phyloP scores from a whole-genome alignment of 2,888 invertebrate species.

The Litoditis marina region DNA sequence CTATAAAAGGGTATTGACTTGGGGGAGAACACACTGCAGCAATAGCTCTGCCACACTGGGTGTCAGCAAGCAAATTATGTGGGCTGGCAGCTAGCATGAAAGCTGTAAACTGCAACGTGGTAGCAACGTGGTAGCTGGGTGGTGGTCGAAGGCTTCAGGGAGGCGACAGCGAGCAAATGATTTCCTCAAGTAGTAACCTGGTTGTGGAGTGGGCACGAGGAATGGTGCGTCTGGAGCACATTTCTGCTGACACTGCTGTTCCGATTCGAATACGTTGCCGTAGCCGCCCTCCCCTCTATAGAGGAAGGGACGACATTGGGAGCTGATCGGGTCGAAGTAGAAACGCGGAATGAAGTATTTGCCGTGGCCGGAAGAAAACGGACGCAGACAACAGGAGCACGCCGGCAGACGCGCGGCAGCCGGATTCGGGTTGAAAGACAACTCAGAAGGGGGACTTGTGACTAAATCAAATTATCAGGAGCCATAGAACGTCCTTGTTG shows the following conservation, averaged over 20 bases:
- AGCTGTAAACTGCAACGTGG: background rate
- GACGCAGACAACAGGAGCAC: conserved; percentile 47
- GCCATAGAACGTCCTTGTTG: no score
- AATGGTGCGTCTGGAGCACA: conserved; percentile 14
- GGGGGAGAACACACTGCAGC: no score
- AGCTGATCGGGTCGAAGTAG: conserved; percentile 49
- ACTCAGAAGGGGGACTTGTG: no score
- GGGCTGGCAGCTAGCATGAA: background rate
- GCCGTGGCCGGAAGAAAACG: conserved; percentile 51
- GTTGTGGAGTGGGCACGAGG: conserved; percentile 3
- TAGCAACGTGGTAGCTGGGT: no score
- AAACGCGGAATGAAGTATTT: conserved; percentile 35
- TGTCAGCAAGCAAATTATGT: background rate
- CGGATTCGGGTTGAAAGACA: no score
- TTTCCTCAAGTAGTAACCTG: conserved; percentile 1
- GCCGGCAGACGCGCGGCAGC: no score
- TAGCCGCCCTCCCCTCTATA: conserved; percentile 45
- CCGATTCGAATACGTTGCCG: conserved; percentile 55
- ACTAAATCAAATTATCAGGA: no score
- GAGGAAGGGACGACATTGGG: conserved; percentile 48
- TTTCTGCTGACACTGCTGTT: conserved; percentile 30
- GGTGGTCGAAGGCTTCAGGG: no score
- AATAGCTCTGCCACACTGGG: background rate
- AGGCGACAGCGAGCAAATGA: no score
- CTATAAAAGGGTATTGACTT: no score